Percentiles rank a stretch among this genome's conserved stretches.
These are phyloP conservation scores for Isoperla grammatica DNA, from an alignment of 2,888 invertebrate species.

Conservation along the genomic window DNA sequence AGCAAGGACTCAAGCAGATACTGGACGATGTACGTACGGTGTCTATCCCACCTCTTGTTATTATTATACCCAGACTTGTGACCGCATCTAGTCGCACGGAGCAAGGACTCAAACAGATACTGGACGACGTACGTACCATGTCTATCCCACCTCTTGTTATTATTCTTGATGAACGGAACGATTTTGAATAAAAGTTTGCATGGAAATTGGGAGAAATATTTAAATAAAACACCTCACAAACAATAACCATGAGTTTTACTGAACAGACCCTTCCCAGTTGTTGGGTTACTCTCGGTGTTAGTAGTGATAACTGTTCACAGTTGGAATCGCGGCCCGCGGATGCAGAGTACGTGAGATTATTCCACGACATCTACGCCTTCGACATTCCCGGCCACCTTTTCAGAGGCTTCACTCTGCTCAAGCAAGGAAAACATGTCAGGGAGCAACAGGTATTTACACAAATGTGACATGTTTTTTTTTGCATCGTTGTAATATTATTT, in stretches of 20 bases:
- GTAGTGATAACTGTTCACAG: no score
- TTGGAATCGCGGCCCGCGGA: constrained; percentile 44
- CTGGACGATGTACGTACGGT: constrained; percentile 51
- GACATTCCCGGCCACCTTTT: constrained; percentile 53
- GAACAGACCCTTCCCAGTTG: no score
- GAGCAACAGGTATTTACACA: neutral
- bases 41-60: constrained; percentile 43
- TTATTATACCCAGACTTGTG: constrained; percentile 69
- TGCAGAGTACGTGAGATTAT: constrained; percentile 47
- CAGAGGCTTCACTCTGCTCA: constrained; percentile 54
- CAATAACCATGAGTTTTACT: no score
- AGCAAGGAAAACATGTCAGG: neutral
- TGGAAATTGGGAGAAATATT: no score
- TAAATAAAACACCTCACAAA: no score
- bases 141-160: no score
- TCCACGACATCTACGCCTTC: constrained; percentile 43
- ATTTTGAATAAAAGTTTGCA: no score
- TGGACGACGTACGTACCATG: constrained; percentile 57
- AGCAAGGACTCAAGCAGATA: constrained; percentile 62
- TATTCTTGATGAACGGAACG: no score
- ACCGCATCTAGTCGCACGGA: constrained; percentile 75
- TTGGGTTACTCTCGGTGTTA: no score
- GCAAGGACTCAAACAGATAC: constrained; percentile 60
- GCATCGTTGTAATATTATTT: constrained; percentile 70
- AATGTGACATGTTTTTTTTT: constrained; percentile 52